phyloP scores from a whole-genome alignment of 2,888 invertebrate species.

The Blastobasis adustella region DNA sequence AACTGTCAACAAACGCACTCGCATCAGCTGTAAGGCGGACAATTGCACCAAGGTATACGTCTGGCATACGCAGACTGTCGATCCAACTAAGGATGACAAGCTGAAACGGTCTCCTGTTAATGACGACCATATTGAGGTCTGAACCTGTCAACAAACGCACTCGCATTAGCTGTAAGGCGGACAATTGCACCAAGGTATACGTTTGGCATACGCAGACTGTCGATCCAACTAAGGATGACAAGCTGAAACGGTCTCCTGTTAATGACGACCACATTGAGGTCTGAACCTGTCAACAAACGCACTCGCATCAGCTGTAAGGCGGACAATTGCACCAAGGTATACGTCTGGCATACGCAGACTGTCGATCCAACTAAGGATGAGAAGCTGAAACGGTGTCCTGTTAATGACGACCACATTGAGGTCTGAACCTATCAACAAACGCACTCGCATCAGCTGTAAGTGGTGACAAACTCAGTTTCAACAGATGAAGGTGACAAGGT shows the following conservation, averaged over 20 bases:
- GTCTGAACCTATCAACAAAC: too few species aligned
- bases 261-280: slow-evolving; percentile 61
- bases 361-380: slow-evolving; percentile 83
- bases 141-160: slow-evolving; percentile 16
- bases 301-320: too few species aligned
- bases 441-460: too few species aligned
- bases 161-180: too few species aligned
- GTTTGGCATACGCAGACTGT: slow-evolving; percentile 99
- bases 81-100: slow-evolving; percentile 81
- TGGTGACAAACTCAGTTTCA: too few species aligned
- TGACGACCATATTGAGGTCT: slow-evolving; percentile 60
- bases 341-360: slow-evolving; percentile 99
- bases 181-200: slow-evolving; percentile 93
- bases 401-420: slow-evolving; percentile 57
- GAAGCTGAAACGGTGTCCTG: slow-evolving; percentile 71
- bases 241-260: slow-evolving; percentile 55
- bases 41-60: slow-evolving; percentile 96
- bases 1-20: too few species aligned
- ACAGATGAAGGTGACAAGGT: too few species aligned
- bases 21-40: too few species aligned
- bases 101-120: slow-evolving; percentile 54
- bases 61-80: slow-evolving; percentile 98
- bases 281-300: slow-evolving; percentile 22
- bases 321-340: slow-evolving; percentile 93
- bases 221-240: slow-evolving; percentile 82